Percentiles rank a stretch among this genome's conserved stretches.
Evolutionary conservation across 1,140 invertebrate species (phyloP).

Genomic region (Campoletis sonorensis): DNA sequence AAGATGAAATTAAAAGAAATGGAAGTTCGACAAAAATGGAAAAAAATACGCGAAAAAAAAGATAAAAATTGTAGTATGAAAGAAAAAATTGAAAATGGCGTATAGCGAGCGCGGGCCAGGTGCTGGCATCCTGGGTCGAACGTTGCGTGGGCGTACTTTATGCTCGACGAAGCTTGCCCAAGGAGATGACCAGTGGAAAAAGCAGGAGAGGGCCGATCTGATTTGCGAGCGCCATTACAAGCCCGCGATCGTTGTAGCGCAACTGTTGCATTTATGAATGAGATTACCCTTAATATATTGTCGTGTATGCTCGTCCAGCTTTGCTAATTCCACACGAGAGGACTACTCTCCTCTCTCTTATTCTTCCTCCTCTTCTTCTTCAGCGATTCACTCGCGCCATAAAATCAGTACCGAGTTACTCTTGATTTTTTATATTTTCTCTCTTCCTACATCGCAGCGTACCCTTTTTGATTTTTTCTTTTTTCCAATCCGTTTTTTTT

Average conservation of each 20-base stretch:
- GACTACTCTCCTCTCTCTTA: not conserved
- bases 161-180: constrained; percentile 48
- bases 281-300: constrained; percentile 72
- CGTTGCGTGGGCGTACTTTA: constrained; percentile 69
- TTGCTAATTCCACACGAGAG: constrained; percentile 62
- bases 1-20: no score
- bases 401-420: constrained; percentile 41
- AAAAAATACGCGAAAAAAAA: no score
- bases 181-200: constrained; percentile 10
- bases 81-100: not conserved
- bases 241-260: constrained; percentile 62
- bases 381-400: constrained; percentile 12
- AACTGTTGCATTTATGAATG: constrained; percentile 73
- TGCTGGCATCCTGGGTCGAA: constrained; percentile 49
- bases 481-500: constrained; percentile 2
- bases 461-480: not conserved
- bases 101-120: constrained; percentile 22
- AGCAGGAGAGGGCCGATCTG: constrained; percentile 60
- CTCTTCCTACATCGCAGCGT: constrained; percentile 5
- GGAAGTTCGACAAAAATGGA: no score
- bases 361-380: constrained; percentile 17
- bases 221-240: constrained; percentile 69
- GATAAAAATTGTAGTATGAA: not conserved
- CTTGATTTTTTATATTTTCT: not conserved
- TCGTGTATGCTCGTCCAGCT: constrained; percentile 57